Conservation (phyloP, 2,797 vertebrate species). For the Mus caroli region DNA sequence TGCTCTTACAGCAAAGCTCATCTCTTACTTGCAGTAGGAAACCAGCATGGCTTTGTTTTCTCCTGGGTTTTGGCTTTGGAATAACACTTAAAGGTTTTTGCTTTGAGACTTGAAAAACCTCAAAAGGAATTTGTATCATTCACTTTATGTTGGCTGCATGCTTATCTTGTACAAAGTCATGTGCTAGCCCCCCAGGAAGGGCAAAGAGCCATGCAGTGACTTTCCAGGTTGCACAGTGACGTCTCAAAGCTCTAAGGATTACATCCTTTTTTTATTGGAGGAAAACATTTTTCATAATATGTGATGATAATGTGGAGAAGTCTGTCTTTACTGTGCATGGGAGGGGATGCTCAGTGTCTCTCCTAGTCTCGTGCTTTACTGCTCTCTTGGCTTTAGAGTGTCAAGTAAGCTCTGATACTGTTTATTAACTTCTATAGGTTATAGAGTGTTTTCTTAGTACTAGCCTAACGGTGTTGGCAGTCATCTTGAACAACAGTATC, state of each 20-base stretch:
- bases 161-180: slow-evolving; percentile 37
- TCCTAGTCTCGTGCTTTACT: background rate
- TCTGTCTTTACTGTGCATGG: background rate
- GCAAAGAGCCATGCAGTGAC: slow-evolving; percentile 42
- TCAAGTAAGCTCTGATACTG: no score
- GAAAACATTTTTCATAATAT: slow-evolving; percentile 50
- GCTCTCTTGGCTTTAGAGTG: background rate
- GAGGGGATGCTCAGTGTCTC: background rate
- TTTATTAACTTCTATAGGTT: background rate
- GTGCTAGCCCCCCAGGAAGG: background rate
- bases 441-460: slow-evolving; percentile 29
- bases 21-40: background rate
- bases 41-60: slow-evolving; percentile 24
- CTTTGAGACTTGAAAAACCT: slow-evolving; percentile 52
- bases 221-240: slow-evolving; percentile 20
- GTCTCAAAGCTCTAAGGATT: slow-evolving; percentile 27
- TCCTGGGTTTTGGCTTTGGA: background rate
- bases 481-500: slow-evolving; percentile 14
- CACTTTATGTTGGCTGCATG: background rate
- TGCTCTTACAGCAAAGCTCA: slow-evolving; percentile 42
- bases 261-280: slow-evolving; percentile 1
- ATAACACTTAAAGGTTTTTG: slow-evolving; percentile 45
- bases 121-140: slow-evolving; percentile 10
- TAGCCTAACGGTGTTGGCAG: background rate
- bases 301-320: slow-evolving; percentile 20